phyloP scores from a whole-genome alignment of 2,888 invertebrate species.

The Choristoneura rosaceana region DNA sequence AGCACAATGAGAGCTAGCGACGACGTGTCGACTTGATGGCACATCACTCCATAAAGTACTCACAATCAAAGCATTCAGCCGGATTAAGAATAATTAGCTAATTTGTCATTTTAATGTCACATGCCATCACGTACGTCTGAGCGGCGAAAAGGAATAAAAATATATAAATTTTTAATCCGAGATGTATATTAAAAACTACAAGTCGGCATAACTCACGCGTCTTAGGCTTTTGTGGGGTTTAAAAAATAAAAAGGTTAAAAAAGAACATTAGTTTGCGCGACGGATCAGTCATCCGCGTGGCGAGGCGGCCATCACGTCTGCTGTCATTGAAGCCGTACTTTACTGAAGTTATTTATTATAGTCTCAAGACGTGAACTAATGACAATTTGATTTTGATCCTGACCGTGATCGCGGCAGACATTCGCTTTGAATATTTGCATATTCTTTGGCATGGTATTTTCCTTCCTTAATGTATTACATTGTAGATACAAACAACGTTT shows the following conservation, averaged over 20 bases:
- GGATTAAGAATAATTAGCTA: conserved; percentile 84
- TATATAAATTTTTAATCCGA: conserved; percentile 79
- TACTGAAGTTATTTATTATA: conserved; percentile 59
- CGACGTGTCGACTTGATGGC: conserved; percentile 64
- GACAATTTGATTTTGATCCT: conserved; percentile 71
- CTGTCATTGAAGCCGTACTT: conserved; percentile 63
- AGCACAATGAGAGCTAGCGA: conserved; percentile 57
- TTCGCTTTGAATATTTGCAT: conserved; percentile 41
- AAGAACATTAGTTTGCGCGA: conserved; percentile 80
- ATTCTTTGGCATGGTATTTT: conserved; percentile 8
- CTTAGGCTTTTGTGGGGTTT: conserved; percentile 78
- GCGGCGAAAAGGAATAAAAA: conserved; percentile 69
- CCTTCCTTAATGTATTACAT: not conserved
- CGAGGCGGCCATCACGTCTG: conserved; percentile 74
- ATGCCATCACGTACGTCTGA: conserved; percentile 79
- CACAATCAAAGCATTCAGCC: conserved; percentile 75
- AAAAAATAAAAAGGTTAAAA: conserved; percentile 78
- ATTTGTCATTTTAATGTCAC: conserved; percentile 86
- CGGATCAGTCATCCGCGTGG: conserved; percentile 81
- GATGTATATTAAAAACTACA: conserved; percentile 82
- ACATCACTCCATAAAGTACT: conserved; percentile 61
- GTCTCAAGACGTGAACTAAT: conserved; percentile 64
- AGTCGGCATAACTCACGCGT: conserved; percentile 80
- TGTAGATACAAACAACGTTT: not conserved
- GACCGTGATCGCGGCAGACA: conserved; percentile 45